Evolutionary conservation across 1,140 invertebrate genomes (phyloP), one percentile per base, ranked within the genome.

Genomic region (Hormaphis cornu): DNA sequence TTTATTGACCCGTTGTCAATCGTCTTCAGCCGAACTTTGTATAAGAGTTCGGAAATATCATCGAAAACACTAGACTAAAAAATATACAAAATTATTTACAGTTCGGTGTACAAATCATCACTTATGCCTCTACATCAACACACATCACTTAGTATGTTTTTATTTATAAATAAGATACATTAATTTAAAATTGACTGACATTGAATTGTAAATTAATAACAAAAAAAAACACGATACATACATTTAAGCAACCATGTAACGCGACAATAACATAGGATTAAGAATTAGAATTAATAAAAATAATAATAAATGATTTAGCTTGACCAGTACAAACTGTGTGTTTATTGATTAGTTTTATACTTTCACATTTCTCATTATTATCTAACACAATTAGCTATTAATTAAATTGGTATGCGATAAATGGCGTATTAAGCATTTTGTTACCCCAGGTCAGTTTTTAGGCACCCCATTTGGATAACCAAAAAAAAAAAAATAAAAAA

Each of bases 31-130:
- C 50, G 56, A 6, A 71, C 46, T 28, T 63, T 63, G 58, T 71
- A 71, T 50, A 71, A 28, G 18, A 61, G 52, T 33, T 71, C 70
- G 3, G 56, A 59, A 3, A 71, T n/a, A 14, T 71, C 70, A 40
- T 52, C 48, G 14, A 61, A 61, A 58, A 52, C 70, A 71, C 59
- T 71, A 42, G 56, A 50, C 70, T 71, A 46, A 33, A 66, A 71
- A 44, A 33, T 1, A 40, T 18, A 35, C 18, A 35, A 18, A 70
- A 7, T 20, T 4, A 20, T 37, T 58, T 61, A 70, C n/a, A 35
- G 14, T 40, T 42, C n/a, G n/a, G n/a, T n/a, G n/a, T n/a, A n/a
- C n/a, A n/a, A n/a, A n/a, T n/a, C n/a, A n/a, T n/a, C n/a, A n/a
- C n/a, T n/a, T n/a, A n/a, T n/a, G n/a, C n/a, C n/a, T n/a, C n/a